phyloP scores from a whole-genome alignment of 2,797 vertebrate genomes.

The Gallinago nigripennis region DNA sequence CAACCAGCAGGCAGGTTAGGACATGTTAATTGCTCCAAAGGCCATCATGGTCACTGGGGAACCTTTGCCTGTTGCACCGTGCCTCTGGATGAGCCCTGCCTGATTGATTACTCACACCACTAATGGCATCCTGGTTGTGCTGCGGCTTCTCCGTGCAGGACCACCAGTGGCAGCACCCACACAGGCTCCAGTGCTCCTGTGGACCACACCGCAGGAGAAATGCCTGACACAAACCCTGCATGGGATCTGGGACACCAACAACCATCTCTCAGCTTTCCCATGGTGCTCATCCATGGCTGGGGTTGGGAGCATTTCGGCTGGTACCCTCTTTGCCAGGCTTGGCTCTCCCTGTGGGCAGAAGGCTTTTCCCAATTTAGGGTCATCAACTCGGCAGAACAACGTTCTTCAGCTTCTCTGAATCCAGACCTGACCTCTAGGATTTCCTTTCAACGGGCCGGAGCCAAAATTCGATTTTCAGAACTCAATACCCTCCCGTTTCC shows the following conservation, averaged over 20 bases:
- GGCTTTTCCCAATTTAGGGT: neutral
- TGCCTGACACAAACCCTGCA: neutral
- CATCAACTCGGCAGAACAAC: neutral
- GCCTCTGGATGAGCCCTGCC: neutral
- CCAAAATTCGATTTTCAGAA: neutral
- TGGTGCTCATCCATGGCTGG: accelerated
- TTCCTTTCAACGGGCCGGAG: neutral
- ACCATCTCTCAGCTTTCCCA: neutral
- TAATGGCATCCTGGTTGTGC: accelerated
- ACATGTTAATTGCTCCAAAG: neutral
- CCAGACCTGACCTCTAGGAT: neutral
- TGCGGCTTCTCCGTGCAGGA: accelerated
- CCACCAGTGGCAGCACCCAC: accelerated
- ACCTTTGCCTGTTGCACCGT: neutral
- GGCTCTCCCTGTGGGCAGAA: neutral
- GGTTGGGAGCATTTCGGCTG: neutral
- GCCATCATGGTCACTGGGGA: neutral
- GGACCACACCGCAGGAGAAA: accelerated
- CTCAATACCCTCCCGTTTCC: neutral
- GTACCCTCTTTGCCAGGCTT: accelerated
- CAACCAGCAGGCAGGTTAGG: neutral
- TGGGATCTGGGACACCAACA: neutral
- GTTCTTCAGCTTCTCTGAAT: neutral
- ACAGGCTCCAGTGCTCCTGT: accelerated
- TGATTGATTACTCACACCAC: neutral